Conservation (phyloP, 2,797 vertebrate species). For the Phataginus tricuspis region DNA sequence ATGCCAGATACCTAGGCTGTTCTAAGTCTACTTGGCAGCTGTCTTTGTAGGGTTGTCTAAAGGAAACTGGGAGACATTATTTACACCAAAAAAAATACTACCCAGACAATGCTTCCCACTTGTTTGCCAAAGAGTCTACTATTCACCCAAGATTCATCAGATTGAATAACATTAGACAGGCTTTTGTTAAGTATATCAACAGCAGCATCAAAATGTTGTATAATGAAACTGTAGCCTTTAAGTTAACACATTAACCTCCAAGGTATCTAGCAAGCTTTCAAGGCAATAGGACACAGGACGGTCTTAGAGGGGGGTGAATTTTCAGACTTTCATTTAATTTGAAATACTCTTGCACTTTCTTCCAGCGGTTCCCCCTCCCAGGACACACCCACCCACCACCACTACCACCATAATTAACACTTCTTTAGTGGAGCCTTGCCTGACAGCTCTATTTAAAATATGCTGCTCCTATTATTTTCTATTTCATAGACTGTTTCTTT, state of each 20-base stretch:
- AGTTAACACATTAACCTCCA: background rate
- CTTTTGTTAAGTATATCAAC: background rate
- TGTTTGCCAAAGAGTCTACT: background rate
- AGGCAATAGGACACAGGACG: background rate
- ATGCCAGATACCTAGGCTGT: background rate
- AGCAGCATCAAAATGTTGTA: background rate
- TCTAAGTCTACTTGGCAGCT: background rate
- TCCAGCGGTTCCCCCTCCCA: background rate
- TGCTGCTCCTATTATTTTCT: background rate
- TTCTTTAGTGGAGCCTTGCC: background rate
- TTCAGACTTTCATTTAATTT: background rate
- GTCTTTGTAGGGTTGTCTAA: background rate
- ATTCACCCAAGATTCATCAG: background rate
- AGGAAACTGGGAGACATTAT: background rate
- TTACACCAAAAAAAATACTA: background rate
- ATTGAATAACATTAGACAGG: background rate
- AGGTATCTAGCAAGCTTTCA: background rate
- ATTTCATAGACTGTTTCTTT: background rate
- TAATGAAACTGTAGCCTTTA: background rate
- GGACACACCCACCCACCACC: background rate
- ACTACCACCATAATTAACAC: background rate
- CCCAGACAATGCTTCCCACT: background rate
- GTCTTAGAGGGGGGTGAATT: background rate
- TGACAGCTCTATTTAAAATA: background rate
- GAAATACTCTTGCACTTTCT: background rate